Base-by-base conservation (phyloP, 2,888 invertebrate genomes). In the Drosophila kambysellisi region DNA sequence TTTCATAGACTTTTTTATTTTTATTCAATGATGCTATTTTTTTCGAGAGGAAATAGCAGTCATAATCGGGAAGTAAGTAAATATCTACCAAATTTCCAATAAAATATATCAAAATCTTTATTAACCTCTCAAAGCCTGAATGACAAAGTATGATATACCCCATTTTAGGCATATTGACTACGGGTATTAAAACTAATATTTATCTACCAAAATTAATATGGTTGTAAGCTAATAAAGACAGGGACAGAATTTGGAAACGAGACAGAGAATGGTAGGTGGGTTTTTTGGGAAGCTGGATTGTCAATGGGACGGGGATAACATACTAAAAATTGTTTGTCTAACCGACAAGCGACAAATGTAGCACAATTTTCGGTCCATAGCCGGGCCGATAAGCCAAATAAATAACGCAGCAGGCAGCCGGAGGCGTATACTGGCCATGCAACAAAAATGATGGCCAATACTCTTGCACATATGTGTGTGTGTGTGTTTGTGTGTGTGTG, bases 161-260 rank as follows among this genome's bases (percentile, higher is more conserved):
- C 9, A 29, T 52, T 60, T 39, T 8, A 8, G 53, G 9, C 48
- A 39, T 33, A 43, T 58, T 30, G 46, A 33, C 50, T 50, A 25
- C 54, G 20, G 71, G 79, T 79, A 79, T 79, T 78, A 84, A 88
- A 88, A 89, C 88, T 89, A 88, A 89, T 88, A 88, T 88, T 88
- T 88, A 88, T 88, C 88, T 89, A 88, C 79, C 88, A 88, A 88
- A 86, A 89, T 88, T 88, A 88, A 89, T 88, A 88, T 89, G 81
- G 79, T 85, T 78, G 76, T 81, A 75, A 76, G 73, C 78, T 77
- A 82, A 83, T 77, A 84, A 77, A 82, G 76, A 85, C 82, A 70
- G 76, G 69, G 60, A 46, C 52, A 25, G 56, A 20, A 30, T 57
- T 72, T 62, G 51, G 52, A 20, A 52, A 39, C 32, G 46, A 30